Evolutionary conservation across 2,797 vertebrate species (phyloP).

Genomic region (Phoxinus dragarum): DNA sequence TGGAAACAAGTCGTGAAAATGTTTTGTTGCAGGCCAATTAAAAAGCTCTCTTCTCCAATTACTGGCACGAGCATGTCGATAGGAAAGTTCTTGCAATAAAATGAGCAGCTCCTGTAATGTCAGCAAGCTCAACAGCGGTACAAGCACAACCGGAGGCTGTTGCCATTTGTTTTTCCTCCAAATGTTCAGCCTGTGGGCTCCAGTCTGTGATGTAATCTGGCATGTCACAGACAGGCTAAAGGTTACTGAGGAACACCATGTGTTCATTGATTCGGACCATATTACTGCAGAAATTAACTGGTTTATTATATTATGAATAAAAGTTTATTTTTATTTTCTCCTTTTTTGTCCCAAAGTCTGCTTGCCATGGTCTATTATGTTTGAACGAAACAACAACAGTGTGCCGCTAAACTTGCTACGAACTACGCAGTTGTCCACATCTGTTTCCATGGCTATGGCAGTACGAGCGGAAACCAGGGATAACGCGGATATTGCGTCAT

Average conservation of each 20-base stretch:
- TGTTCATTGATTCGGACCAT: not conserved
- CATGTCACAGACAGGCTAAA: constrained; percentile 20
- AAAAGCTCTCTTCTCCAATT: constrained; percentile 9
- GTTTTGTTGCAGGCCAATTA: constrained; percentile 25
- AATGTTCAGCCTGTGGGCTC: not conserved
- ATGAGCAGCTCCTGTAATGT: not conserved
- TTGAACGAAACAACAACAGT: no score
- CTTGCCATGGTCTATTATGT: no score
- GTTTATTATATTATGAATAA: not conserved
- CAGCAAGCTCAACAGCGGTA: not conserved
- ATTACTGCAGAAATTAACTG: not conserved
- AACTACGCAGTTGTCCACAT: no score
- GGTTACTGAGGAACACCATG: not conserved
- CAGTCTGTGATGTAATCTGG: constrained; percentile 21
- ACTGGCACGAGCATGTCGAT: not conserved
- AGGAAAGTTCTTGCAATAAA: not conserved
- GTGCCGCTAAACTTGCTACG: no score
- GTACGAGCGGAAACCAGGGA: no score
- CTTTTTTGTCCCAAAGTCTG: no score
- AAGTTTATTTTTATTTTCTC: no score
- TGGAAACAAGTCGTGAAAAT: constrained; percentile 23
- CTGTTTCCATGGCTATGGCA: no score
- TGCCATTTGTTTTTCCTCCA: constrained; percentile 1
- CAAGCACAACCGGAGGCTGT: not conserved
- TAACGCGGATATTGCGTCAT: no score